A percentile compares a stretch with the other conserved stretches of the same genome.
Conservation (phyloP, 2,113 vertebrate species). For the Crypturellus undulatus region DNA sequence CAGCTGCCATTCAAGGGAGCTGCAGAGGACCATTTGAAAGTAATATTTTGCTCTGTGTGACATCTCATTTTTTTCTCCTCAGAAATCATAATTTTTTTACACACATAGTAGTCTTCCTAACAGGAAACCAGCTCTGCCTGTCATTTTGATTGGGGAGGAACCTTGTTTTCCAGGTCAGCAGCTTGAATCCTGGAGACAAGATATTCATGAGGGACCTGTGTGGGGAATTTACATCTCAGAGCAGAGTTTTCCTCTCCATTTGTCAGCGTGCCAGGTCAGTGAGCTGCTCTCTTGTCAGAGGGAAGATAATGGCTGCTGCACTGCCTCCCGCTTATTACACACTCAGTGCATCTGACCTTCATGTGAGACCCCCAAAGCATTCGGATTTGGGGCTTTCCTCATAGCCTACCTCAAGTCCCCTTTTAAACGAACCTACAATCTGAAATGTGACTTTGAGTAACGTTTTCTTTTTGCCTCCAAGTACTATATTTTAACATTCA, state of each 20-base stretch:
- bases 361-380: conserved; percentile 80
- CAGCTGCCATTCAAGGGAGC: conserved; percentile 83
- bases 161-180: conserved; percentile 89
- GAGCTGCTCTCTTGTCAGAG: conserved; percentile 84
- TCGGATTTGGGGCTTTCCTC: conserved; percentile 76
- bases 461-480: neutral
- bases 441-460: neutral
- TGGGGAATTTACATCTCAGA: conserved; percentile 91
- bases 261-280: conserved; percentile 93
- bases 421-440: conserved; percentile 32
- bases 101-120: conserved; percentile 85
- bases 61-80: conserved; percentile 86
- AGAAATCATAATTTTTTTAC: conserved; percentile 94
- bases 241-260: conserved; percentile 95
- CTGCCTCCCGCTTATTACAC: conserved; percentile 89
- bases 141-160: conserved; percentile 90
- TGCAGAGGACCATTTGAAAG: conserved; percentile 86
- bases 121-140: conserved; percentile 84
- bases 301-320: conserved; percentile 88
- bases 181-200: conserved; percentile 85
- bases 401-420: conserved; percentile 44
- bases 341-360: conserved; percentile 92
- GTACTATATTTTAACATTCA: neutral
- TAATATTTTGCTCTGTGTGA: conserved; percentile 90
- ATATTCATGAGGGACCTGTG: conserved; percentile 86